These are phyloP conservation scores for Netelia inedita DNA, from an alignment of 2,888 invertebrate genomes.

Conservation along the genomic window DNA sequence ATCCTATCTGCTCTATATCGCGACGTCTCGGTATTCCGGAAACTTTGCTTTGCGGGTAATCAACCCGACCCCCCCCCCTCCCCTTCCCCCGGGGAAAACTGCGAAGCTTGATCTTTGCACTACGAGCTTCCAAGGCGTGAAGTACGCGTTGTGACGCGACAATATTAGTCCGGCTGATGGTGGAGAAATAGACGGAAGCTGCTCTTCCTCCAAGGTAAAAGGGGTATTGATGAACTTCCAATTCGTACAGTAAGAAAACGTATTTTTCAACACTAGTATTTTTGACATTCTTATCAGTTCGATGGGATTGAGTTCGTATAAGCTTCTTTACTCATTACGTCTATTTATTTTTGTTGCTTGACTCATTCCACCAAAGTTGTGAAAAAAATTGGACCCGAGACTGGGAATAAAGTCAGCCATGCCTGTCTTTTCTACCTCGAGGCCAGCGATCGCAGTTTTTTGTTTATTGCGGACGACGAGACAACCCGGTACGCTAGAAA, in stretches of 20 bases:
- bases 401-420: neutral
- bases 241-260: neutral
- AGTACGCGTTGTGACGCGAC: neutral
- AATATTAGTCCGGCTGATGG: neutral
- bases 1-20: conserved; percentile 14
- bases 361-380: no score
- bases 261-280: neutral
- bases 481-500: conserved; percentile 55
- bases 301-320: no score
- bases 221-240: neutral
- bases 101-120: conserved; percentile 4
- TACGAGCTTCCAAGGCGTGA: neutral
- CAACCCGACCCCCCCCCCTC: neutral
- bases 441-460: neutral
- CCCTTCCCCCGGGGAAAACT: neutral
- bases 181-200: neutral
- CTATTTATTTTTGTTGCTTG: no score
- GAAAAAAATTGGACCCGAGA: no score
- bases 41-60: conserved; percentile 1
- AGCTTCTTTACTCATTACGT: no score
- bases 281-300: no score
- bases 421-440: neutral
- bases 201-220: neutral
- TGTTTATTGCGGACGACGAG: neutral
- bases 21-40: neutral